Evolutionary conservation across 1,140 invertebrate species (phyloP), one percentile per base, ranked within the genome.

Genomic region (Helicorthomorpha holstii): DNA sequence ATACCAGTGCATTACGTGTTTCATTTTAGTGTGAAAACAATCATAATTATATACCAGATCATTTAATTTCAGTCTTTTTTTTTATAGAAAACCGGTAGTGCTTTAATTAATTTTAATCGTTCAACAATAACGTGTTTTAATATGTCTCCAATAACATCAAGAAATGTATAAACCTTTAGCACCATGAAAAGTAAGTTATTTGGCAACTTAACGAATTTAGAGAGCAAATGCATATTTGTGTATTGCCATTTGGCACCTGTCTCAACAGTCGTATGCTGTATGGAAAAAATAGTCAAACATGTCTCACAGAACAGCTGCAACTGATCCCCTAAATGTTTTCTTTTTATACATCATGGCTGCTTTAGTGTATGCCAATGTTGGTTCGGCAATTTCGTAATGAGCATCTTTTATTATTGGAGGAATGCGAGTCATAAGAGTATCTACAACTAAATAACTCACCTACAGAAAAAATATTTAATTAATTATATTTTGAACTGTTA

Each of bases 381-480:
- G 60, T 55, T 78, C 69, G 52, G 70, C 66, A 2, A 71, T 64
- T 50, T 79, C 73, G 45, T 73, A 80, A 56, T 77, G 79, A 52
- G 73, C 74, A 53, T 80, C 78, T 63, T 79, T 78, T 1, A 75
- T 71, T 7, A 80, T 60, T 1, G 77, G 76, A 22, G 78, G 76
- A 55, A 68, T 72, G 14, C 71, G 64, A 49, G 65, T 66, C 66
- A 75, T 74, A 16, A 80, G 60, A 1, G 67, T 70, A 59, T 80
- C 77, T 12, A 79, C 77, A 3, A 76, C 77, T 2, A 80, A 64
- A 61, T 76, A 79, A 0, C 75, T 78, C 1, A 78, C 77, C 75
- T 78, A 54, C 34, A 61, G 58, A 45, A 23, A 26, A 25, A 27
- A 48, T 46, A 46, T 46, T 46, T 10, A 47, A n/a, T 49, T n/a